These are phyloP conservation scores for Encarsia formosa DNA, from an alignment of 2,888 invertebrate genomes.

Conservation along the genomic window DNA sequence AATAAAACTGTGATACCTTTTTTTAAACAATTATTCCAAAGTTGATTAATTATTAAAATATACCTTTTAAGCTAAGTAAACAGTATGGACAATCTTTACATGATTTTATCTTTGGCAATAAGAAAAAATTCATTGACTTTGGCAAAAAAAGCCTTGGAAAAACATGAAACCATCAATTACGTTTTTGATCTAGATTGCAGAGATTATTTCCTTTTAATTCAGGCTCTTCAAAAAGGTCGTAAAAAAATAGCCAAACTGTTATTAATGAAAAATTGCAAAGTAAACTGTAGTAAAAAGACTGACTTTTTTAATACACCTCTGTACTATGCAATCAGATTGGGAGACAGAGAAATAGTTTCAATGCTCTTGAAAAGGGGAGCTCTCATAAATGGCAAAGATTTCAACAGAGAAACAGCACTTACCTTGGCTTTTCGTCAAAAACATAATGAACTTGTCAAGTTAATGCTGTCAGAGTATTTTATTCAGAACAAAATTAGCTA, in stretches of 20 bases:
- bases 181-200: neutral
- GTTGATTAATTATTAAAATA: too few relatives aligned
- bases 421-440: neutral
- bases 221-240: neutral
- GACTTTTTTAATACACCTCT: neutral
- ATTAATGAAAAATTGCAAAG: neutral
- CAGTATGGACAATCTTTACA: neutral
- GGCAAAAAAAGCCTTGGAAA: neutral
- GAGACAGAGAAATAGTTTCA: neutral
- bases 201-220: neutral
- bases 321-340: neutral
- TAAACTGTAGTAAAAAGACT: neutral
- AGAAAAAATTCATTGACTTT: neutral
- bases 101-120: neutral
- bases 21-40: too few relatives aligned
- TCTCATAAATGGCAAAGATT: neutral
- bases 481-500: neutral
- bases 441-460: conserved; percentile 1
- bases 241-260: neutral
- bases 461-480: conserved; percentile 1
- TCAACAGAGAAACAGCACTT: neutral
- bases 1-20: too few relatives aligned
- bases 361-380: neutral
- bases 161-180: neutral
- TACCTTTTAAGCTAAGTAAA: too few relatives aligned